Conservation (phyloP, 2,113 vertebrate genomes). For the Odontophorus gujanensis region DNA sequence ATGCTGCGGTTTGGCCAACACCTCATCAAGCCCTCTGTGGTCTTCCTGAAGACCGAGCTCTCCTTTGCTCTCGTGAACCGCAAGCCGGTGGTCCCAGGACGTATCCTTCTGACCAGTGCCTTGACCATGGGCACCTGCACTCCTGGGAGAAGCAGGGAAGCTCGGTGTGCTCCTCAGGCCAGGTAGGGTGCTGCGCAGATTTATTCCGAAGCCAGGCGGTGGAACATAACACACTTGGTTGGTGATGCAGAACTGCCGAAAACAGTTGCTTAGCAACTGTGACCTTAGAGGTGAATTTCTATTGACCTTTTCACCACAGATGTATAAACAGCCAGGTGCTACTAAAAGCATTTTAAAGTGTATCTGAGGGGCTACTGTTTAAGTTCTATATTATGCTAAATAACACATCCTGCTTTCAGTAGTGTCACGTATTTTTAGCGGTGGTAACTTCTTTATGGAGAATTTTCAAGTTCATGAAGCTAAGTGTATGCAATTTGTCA, state of each 20-base stretch:
- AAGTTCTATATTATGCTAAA: slow-evolving; percentile 45
- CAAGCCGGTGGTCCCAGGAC: slow-evolving; percentile 87
- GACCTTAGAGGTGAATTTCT: slow-evolving; percentile 78
- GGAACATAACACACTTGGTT: slow-evolving; percentile 70
- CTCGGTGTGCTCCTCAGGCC: neutral
- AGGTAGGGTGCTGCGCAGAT: slow-evolving; percentile 72
- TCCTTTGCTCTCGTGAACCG: slow-evolving; percentile 91
- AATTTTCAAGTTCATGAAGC: neutral
- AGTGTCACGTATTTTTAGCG: slow-evolving; percentile 16
- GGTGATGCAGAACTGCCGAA: slow-evolving; percentile 72
- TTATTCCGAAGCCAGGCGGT: slow-evolving; percentile 63
- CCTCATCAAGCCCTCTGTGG: slow-evolving; percentile 82
- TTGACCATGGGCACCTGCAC: rapidly evolving
- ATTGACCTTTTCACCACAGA: slow-evolving; percentile 76
- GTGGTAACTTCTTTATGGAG: slow-evolving; percentile 14
- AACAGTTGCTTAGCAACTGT: slow-evolving; percentile 87
- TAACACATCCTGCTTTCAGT: slow-evolving; percentile 8
- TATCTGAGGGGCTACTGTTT: slow-evolving; percentile 38
- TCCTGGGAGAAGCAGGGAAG: neutral
- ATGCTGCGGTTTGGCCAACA: slow-evolving; percentile 90
- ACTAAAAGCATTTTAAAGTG: slow-evolving; percentile 58
- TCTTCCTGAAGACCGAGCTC: slow-evolving; percentile 88
- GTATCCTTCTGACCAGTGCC: slow-evolving; percentile 82
- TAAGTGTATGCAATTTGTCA: slow-evolving; percentile 36
- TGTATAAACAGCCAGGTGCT: slow-evolving; percentile 78